Base-by-base conservation (phyloP, 2,797 vertebrate genomes). In the Catharus ustulatus region DNA sequence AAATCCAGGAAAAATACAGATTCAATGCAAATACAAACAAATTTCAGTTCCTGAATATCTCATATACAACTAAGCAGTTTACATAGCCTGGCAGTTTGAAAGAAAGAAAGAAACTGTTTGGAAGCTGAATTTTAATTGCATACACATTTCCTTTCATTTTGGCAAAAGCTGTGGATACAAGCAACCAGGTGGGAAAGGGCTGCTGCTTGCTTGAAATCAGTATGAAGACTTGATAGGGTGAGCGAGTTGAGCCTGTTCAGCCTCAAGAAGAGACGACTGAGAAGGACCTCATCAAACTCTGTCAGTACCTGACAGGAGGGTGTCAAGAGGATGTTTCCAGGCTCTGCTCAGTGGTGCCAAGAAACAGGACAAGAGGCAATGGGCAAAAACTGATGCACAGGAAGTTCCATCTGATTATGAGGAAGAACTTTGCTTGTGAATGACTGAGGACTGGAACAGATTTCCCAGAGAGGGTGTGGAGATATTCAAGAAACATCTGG, bases 11-110 rank as follows among this genome's bases (percentile, higher is more conserved):
- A 84, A 90, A 82, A 76, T 45, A 72, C 46, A 69, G 42, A 48
- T 45, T 73, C 32, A 66, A 38, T 91, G 14, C 13, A 82, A 81
- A 93, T 66, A 64, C 34, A 91, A 84, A 84, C 54, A 92, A 69
- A 36, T 46, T 30, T 46, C 40, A 69, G 15, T 57, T 87, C 67
- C 71, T 43, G 18, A 81, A 26, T 66, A 66, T 27, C 27, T 91
- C 63, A 63, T 69, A 38, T 16, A 49, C 57, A 91, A 55, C 10
- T 11, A 15, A 71, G 27, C 18, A 45, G 43, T 64, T 94, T 86
- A 61, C 7, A 26, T 12, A 63, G 17, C 76, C 14, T 36, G n/a
- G 29, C 11, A 57, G 9, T 88, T 93, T 49, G 30, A 74, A 94
- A 92, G 40, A 48, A 94, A 92, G 40, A 48, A 55, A 19, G 52